Evolutionary conservation across 2,888 invertebrate genomes (phyloP), one percentile per base, ranked within the genome.

Genomic region (Octonoba sinensis): DNA sequence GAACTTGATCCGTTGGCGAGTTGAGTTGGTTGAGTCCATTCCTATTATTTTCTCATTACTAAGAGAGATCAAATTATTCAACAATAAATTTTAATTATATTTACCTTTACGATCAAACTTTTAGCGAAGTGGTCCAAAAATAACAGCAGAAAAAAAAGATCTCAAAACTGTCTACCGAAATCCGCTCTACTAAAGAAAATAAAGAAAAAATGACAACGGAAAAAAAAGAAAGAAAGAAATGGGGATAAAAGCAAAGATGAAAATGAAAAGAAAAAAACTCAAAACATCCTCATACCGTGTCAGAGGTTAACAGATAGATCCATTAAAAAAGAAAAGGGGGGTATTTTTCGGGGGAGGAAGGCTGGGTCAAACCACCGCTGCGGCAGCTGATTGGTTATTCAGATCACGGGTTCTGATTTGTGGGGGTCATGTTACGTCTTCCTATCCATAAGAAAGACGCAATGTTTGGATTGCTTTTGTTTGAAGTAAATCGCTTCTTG

Each of bases 251-350:
- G 57, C 20, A 47, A 49, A 62, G 51, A 70, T 44, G 49, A 65
- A 65, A 44, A 47, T 65, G 8, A 27, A 54, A 73, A 79, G 73
- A 79, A 47, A 54, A 49, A 72, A 56, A 54, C 73, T 67, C 67
- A 79, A 79, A 73, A 79, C 73, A 73, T 79, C 79, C 73, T 79
- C 73, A 56, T 79, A 46, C 66, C 49, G 51, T 69, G 79, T 79
- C 79, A 79, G 79, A 79, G 79, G 79, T 79, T 79, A 79, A 79
- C 79, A 73, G 79, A 79, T 79, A 79, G 79, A 79, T 73, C 79
- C 73, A 79, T 79, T 79, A 73, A 79, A 79, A 79, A 79, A 73
- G 64, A 44, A 67, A 22, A 27, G 46, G 60, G 60, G 49, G 71
- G 49, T 4, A 16, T 20, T 44, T 62, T 62, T 62, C 18, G 62